Evolutionary conservation across 2,888 invertebrate genomes (phyloP), one percentile per base, ranked within the genome.

Genomic region (Leucophenga montana): DNA sequence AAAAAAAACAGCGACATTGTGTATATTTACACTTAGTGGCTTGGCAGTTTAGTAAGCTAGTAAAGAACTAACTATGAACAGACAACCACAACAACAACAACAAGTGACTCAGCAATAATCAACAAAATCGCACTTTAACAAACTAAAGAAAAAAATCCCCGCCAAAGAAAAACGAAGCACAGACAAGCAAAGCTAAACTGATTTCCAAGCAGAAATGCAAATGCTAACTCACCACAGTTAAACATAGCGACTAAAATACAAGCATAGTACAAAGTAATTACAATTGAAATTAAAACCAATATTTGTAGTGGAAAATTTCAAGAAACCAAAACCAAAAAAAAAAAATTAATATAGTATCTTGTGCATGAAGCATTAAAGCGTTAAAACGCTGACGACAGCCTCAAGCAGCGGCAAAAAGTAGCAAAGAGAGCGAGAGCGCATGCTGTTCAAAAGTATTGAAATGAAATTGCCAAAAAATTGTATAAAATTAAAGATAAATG

Each of bases 61-160:
- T 39, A 39, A 39, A 39, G 39, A 39, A 39, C 39, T 39, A 11
- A 8, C 9, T 5, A 39, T 39, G 9, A 11, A 39, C 39, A 8
- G 56, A 61, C 31, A 65, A 48, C 67, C 70, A 67, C 4, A 39
- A 39, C 3, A 39, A 11, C 11, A 39, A 39, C 39, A 70, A 53
- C 68, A 71, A 75, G 71, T 81, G 81, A 81, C 70, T 84, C 79
- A 84, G 74, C 78, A 71, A 31, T 73, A 76, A 64, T 33, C 22
- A 44, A 73, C 54, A 65, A 64, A 20, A 67, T 66, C 61, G 33
- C 56, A 56, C 2, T 18, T n/a, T n/a, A n/a, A 18, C 8, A 56
- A 56, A 56, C 20, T 3, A 5, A 62, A 22, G 20, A 48, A 54
- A 31, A 66, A 54, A 39, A 33, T 39, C 18, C 50, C 48, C 53